Percentiles rank a stretch among this genome's conserved stretches.
These are phyloP conservation scores for Halcyon malimbica DNA, from an alignment of 2,113 vertebrate species.

Conservation along the genomic window DNA sequence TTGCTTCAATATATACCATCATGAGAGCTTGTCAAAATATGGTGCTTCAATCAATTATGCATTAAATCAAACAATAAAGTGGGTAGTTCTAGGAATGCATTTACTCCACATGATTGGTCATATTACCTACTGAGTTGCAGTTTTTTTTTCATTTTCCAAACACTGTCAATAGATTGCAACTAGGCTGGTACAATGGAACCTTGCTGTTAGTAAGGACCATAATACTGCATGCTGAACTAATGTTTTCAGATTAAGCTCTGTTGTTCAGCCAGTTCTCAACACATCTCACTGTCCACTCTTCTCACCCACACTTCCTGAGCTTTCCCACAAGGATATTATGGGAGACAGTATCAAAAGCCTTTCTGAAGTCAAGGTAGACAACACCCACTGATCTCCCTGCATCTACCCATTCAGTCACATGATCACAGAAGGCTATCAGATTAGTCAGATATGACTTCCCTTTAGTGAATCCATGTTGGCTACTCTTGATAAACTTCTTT, in stretches of 20 bases:
- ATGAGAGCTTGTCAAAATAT: not conserved
- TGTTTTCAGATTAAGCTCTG: not conserved
- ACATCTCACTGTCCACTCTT: too few relatives aligned
- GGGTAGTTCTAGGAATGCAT: not conserved
- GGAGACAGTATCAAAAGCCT: too few relatives aligned
- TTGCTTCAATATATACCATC: not conserved
- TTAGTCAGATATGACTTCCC: too few relatives aligned
- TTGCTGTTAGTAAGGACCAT: not conserved
- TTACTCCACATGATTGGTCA: not conserved
- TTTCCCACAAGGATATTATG: too few relatives aligned
- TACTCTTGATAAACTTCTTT: too few relatives aligned
- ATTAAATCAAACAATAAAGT: conserved; percentile 5
- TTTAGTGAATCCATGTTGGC: too few relatives aligned
- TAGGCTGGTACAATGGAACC: not conserved
- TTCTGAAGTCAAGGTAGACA: too few relatives aligned
- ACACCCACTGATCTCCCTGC: too few relatives aligned
- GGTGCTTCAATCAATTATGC: not conserved
- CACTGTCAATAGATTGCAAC: not conserved
- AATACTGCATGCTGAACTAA: not conserved
- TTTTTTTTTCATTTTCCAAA: not conserved
- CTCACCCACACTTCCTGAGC: too few relatives aligned
- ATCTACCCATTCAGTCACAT: too few relatives aligned
- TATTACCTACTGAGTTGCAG: not conserved
- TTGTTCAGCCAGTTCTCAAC: too few relatives aligned
- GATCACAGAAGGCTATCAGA: too few relatives aligned